Conservation (phyloP, 2,888 invertebrate species). For the Thereva nobilitata region DNA sequence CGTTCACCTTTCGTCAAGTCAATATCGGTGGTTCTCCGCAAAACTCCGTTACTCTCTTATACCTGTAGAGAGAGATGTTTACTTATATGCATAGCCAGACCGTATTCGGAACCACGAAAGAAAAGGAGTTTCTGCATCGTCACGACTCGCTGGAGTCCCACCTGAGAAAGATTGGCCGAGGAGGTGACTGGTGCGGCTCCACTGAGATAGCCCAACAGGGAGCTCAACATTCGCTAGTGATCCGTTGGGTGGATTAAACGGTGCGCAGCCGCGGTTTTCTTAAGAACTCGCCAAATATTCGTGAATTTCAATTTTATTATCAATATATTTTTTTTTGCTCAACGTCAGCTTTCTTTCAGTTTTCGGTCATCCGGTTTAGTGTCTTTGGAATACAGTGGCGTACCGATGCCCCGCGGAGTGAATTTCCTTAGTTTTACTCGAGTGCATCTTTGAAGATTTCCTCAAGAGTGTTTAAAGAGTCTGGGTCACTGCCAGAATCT, state of each 20-base stretch:
- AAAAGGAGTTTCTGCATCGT: constrained; percentile 7
- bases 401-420: not conserved
- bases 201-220: constrained; percentile 31
- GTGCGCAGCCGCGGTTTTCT: constrained; percentile 16
- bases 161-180: constrained; percentile 4
- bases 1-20: constrained; percentile 20
- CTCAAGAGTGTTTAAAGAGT: no score
- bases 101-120: not conserved
- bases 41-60: constrained; percentile 19
- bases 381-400: constrained; percentile 14
- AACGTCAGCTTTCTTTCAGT: not conserved
- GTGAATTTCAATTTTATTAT: not conserved
- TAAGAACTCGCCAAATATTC: not conserved
- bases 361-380: constrained; percentile 31
- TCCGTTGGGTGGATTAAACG: constrained; percentile 34
- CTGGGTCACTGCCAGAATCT: no score
- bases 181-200: not conserved
- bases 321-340: no score
- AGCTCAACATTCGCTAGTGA: constrained; percentile 35
- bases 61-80: not conserved
- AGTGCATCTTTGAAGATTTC: no score
- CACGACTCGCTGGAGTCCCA: not conserved
- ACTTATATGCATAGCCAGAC: not conserved
- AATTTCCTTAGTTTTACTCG: no score
- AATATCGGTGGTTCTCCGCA: constrained; percentile 9